Conservation (phyloP, 2,113 vertebrate genomes). For the Gymnarchus niloticus region DNA sequence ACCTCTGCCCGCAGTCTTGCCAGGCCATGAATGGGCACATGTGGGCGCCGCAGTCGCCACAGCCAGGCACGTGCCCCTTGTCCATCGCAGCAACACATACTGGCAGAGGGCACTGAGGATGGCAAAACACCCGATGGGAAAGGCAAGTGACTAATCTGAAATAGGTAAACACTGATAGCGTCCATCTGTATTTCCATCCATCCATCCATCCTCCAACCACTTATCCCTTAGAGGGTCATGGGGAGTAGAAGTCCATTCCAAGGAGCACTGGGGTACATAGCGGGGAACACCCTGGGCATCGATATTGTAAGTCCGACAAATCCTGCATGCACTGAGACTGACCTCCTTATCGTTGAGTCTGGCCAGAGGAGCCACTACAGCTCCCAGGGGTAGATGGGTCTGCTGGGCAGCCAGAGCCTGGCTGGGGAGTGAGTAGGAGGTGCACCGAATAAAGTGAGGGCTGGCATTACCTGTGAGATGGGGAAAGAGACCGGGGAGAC, state of each 20-base stretch:
- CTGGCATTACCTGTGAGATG: slow-evolving; percentile 52
- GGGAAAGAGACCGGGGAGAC: neutral
- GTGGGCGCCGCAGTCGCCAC: slow-evolving; percentile 55
- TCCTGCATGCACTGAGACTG: neutral
- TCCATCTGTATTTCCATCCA: too few relatives aligned
- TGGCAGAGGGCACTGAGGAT: slow-evolving; percentile 39
- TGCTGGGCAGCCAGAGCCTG: slow-evolving; percentile 53
- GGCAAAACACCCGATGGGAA: neutral
- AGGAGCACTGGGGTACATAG: neutral
- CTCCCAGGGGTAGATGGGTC: slow-evolving; percentile 61
- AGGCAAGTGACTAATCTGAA: neutral
- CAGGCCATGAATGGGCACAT: slow-evolving; percentile 67
- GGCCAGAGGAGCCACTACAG: slow-evolving; percentile 59
- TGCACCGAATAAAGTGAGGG: slow-evolving; percentile 55
- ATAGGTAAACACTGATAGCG: neutral
- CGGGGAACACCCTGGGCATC: neutral
- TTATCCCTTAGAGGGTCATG: neutral
- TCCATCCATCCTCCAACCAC: neutral
- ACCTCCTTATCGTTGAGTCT: slow-evolving; percentile 47
- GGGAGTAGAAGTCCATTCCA: neutral
- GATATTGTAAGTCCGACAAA: neutral
- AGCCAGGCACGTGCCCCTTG: slow-evolving; percentile 49
- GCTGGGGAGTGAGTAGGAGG: slow-evolving; percentile 59
- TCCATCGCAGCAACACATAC: slow-evolving; percentile 36
- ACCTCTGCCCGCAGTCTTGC: slow-evolving; percentile 70